A percentile compares a stretch with the other conserved stretches of the same genome.
Evolutionary conservation across 2,888 invertebrate species (phyloP).

Genomic region (Athetis lepigone): DNA sequence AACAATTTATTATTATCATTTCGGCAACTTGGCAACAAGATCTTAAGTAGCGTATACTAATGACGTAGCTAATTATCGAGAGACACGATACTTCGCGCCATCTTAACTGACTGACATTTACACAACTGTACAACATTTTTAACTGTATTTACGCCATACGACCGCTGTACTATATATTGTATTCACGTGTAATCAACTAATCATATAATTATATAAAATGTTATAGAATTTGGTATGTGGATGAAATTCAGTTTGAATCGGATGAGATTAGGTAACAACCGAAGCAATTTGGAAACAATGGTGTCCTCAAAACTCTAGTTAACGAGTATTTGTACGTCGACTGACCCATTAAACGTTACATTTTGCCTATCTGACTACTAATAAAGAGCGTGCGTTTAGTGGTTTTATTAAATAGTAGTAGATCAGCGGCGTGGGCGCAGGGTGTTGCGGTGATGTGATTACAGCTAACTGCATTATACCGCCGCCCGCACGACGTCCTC

Average conservation of each 20-base stretch:
- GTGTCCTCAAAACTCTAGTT: constrained; percentile 12
- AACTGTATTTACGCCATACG: constrained; percentile 14
- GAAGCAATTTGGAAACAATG: constrained; percentile 14
- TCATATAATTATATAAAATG: constrained; percentile 16
- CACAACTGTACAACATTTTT: constrained; percentile 69
- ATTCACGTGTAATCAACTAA: constrained; percentile 9
- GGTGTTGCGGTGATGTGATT: too few relatives aligned
- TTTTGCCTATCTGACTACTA: too few relatives aligned
- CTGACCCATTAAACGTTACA: too few relatives aligned
- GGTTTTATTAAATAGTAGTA: too few relatives aligned
- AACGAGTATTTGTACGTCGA: background rate
- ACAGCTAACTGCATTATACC: too few relatives aligned
- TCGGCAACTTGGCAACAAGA: background rate
- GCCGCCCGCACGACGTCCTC: too few relatives aligned
- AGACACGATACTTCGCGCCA: constrained; percentile 43
- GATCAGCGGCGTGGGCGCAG: too few relatives aligned
- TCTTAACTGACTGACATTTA: constrained; percentile 77
- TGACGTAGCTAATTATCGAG: constrained; percentile 32
- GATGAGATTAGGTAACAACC: background rate
- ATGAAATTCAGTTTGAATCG: constrained; percentile 3
- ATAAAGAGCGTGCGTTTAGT: too few relatives aligned
- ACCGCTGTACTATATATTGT: constrained; percentile 11
- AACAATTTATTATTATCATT: background rate
- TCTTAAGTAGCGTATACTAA: constrained; percentile 13
- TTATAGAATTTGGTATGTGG: constrained; percentile 54